Base-by-base conservation (phyloP, 2,797 vertebrate genomes). In the Tarsius wallacei region DNA sequence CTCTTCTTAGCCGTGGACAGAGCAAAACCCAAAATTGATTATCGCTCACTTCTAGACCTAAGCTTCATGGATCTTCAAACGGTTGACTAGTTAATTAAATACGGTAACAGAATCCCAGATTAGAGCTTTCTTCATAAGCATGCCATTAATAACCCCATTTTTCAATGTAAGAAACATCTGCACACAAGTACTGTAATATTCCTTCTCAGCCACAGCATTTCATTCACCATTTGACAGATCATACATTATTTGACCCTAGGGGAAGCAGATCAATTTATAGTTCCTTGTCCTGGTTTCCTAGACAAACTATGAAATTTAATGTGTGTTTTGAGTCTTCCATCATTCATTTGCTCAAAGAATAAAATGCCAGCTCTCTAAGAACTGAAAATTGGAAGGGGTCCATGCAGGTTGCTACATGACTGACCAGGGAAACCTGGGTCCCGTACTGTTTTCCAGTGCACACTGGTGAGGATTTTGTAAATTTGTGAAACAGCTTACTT, bases 61-160 rank as follows among this genome's bases (percentile, higher is more conserved):
- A 97, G 91, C 70, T 88, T 91, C 97, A 94, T 64, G 96, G 96
- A 97, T 98, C 95, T 55, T 97, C 96, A 97, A 42, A 88, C 16
- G 31, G 86, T 68, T 97, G 97, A 97, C 89, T 98, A 87, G 87
- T 98, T 98, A 98, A 98, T 98, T 98, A 98, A 98, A 98, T 97
- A 97, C 0, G 0, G 95, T 94, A 96, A 89, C 73, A 96, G 97
- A 98, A 98, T 98, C 86, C 73, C 36, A 97, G 97, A 98, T 98
- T 95, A 98, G 95, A 93, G 51, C 87, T 61, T 33, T 95, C 91
- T 95, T 93, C 85, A 61, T 83, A 98, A 96, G 90, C 87, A 91
- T 26, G 68, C n/a, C 95, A 96, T 97, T 98, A 98, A 98, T 98
- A 98, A 98, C 96, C 24, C 88, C 93, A 94, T 86, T 98, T 98